These are phyloP conservation scores for Cheilosia vernalis DNA, from an alignment of 2,888 invertebrate species.

Conservation along the genomic window DNA sequence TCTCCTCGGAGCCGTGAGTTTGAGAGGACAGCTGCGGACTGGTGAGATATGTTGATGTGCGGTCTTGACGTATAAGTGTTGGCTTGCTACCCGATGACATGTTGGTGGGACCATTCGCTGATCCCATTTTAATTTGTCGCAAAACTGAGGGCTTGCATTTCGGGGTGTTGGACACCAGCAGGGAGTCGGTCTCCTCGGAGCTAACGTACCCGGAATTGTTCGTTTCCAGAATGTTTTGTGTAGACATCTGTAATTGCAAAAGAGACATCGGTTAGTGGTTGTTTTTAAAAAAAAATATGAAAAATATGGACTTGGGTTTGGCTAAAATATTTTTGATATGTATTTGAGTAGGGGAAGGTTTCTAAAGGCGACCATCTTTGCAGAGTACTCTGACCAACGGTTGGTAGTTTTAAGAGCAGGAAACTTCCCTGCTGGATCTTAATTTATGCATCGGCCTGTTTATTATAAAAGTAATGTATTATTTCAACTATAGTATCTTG, in stretches of 20 bases:
- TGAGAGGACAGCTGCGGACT: conserved; percentile 88
- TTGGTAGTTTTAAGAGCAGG: too few relatives aligned
- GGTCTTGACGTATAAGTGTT: conserved; percentile 93
- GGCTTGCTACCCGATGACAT: conserved; percentile 87
- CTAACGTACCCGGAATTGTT: conserved; percentile 89
- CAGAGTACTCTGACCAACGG: too few relatives aligned
- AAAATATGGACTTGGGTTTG: background rate
- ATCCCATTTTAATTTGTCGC: conserved; percentile 81
- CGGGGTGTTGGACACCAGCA: conserved; percentile 85
- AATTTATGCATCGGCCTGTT: too few relatives aligned
- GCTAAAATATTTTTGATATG: too few relatives aligned
- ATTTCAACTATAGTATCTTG: too few relatives aligned
- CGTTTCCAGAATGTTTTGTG: conserved; percentile 85
- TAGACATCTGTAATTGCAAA: conserved; percentile 81
- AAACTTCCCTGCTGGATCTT: too few relatives aligned
- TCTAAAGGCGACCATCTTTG: too few relatives aligned
- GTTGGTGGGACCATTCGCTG: conserved; percentile 82
- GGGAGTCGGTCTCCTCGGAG: conserved; percentile 92
- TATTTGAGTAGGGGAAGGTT: background rate
- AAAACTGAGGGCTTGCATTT: conserved; percentile 82
- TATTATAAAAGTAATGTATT: too few relatives aligned
- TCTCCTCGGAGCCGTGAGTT: conserved; percentile 91
- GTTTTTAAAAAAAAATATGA: background rate
- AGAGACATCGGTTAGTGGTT: background rate
- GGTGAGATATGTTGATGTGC: conserved; percentile 90